Percentiles rank a stretch among this genome's conserved stretches.
These are phyloP conservation scores for Microtus pennsylvanicus DNA, from an alignment of 2,113 vertebrate species.

Conservation along the genomic window DNA sequence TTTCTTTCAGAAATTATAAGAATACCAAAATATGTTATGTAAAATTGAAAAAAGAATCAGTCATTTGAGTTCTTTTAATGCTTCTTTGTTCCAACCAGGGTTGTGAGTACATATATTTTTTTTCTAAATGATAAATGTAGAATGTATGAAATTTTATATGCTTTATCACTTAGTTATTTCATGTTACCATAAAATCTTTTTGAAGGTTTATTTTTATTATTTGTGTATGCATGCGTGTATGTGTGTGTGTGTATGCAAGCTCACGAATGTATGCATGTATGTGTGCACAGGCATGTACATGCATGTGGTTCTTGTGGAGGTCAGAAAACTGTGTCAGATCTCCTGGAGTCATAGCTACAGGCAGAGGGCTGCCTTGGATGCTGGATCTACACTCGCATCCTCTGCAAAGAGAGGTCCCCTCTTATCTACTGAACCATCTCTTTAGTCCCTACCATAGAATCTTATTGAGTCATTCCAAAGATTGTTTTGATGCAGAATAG, in stretches of 20 bases:
- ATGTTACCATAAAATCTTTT: background rate
- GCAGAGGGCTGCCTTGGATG: background rate
- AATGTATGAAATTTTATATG: background rate
- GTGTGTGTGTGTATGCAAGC: no score
- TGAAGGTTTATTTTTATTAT: background rate
- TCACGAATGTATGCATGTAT: no score
- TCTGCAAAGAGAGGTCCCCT: background rate
- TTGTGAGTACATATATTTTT: background rate
- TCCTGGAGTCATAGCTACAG: background rate
- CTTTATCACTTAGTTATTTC: background rate
- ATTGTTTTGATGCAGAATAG: background rate
- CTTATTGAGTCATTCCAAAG: background rate
- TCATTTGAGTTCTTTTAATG: background rate
- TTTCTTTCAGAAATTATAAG: slow-evolving; percentile 43
- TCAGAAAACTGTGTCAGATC: background rate
- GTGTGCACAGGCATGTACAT: no score
- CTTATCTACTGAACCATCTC: background rate
- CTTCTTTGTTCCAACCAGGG: background rate
- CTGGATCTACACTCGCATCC: background rate
- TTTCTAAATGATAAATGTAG: background rate
- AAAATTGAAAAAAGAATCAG: slow-evolving; percentile 27
- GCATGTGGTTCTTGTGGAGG: background rate
- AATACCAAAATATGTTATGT: background rate
- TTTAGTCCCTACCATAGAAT: background rate
- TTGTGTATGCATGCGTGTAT: background rate